phyloP scores from a whole-genome alignment of 2,888 invertebrate genomes.

The Diarsia mendica region DNA sequence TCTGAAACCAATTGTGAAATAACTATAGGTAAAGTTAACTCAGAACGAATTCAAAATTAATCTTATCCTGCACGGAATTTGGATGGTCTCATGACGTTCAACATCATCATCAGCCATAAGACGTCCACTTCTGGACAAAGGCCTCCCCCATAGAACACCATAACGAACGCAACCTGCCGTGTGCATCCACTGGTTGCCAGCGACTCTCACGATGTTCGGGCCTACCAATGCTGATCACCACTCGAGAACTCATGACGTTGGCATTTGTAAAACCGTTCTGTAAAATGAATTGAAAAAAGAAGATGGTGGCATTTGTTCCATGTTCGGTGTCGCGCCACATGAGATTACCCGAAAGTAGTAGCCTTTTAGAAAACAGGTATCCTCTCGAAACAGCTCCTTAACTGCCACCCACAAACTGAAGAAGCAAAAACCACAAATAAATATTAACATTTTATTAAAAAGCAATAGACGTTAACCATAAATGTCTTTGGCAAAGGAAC shows the following conservation, averaged over 20 bases:
- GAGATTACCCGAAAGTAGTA: neutral
- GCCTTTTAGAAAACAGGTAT: neutral
- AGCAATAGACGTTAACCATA: slow-evolving; percentile 26
- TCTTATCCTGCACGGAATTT: neutral
- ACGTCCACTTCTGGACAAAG: no score
- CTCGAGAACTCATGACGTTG: no score
- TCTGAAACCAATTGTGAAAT: neutral
- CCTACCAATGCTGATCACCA: no score
- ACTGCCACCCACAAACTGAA: slow-evolving; percentile 35
- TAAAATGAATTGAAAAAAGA: neutral
- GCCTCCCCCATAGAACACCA: no score
- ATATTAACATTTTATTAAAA: slow-evolving; percentile 29
- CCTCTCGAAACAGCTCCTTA: neutral
- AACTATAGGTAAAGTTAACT: neutral
- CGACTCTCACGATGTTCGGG: no score
- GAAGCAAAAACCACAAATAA: neutral
- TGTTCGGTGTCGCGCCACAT: neutral
- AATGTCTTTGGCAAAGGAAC: slow-evolving; percentile 28
- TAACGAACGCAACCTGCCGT: no score
- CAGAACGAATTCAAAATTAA: neutral
- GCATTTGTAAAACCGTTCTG: neutral
- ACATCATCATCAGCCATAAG: no score
- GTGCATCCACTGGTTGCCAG: no score
- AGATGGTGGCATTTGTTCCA: neutral
- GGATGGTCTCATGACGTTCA: neutral